Percentiles rank a stretch among this genome's conserved stretches.
Evolutionary conservation across 2,888 invertebrate species (phyloP).

Genomic region (Biston betularia): DNA sequence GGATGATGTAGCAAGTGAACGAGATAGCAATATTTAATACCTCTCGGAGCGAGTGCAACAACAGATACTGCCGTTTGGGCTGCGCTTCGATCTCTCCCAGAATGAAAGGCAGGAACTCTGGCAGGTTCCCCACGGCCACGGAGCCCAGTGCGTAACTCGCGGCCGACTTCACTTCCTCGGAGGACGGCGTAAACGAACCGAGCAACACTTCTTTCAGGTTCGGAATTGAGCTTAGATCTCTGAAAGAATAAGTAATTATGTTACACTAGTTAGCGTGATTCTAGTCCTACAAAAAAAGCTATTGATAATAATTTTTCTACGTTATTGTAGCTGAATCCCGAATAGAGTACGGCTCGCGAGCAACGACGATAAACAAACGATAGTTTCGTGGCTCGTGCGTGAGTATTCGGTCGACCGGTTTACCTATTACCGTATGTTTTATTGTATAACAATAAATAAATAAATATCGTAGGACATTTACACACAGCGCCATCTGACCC

Average conservation of each 20-base stretch:
- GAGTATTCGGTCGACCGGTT: no score
- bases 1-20: background rate
- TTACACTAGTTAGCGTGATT: background rate
- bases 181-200: conserved; percentile 94
- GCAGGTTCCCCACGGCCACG: conserved; percentile 97
- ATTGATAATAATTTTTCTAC: no score
- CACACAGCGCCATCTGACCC: no score
- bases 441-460: no score
- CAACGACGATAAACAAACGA: no score
- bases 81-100: conserved; percentile 97
- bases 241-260: conserved; percentile 53
- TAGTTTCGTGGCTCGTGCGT: no score
- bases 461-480: no score
- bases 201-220: conserved; percentile 92
- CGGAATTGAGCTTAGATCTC: conserved; percentile 92
- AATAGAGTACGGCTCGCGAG: no score
- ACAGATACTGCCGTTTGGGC: conserved; percentile 97
- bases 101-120: conserved; percentile 97
- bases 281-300: background rate
- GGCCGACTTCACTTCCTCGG: conserved; percentile 98
- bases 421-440: no score
- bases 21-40: conserved; percentile 70
- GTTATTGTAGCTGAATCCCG: no score
- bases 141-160: conserved; percentile 99
- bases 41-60: conserved; percentile 99